Evolutionary conservation across 2,113 vertebrate genomes (phyloP), one percentile per base, ranked within the genome.

Genomic region (Pantherophis guttatus): DNA sequence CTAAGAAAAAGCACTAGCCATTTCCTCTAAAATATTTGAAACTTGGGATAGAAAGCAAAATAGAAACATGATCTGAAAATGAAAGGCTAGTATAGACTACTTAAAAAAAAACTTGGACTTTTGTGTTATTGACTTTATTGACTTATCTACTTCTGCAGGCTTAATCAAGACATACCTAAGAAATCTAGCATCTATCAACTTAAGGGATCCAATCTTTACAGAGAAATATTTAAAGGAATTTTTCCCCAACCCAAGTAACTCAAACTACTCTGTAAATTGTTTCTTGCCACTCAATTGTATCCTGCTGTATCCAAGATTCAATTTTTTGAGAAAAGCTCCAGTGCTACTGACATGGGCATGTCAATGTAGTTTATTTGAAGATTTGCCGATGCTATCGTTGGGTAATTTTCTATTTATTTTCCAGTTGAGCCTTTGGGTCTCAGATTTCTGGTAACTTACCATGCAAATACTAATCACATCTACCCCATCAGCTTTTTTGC

Each of bases 1-100:
- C 57, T 70, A n/a, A 92, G 12, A 65, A 17, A 17, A 89, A 57
- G 10, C 86, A 87, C 6, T 55, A 55, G 19, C n/a, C 12, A 55
- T 54, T 92, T 93, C 48, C 26, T 59, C 17, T 85, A 92, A 94
- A 93, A 86, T 15, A 6, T 23, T 54, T 52, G 86, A 90, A 94
- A 87, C 48, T 89, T 70, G 50, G 5, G 53, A 70, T 54, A 89
- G 91, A 95, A 89, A 81, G 39, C 26, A 93, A 95, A 96, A 93
- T 39, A 87, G 91, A 95, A 95, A 93, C n/a, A 70, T 23, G 5
- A 48, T 59, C 17, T 91, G 33, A 81, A 39, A 65, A 88, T 26
- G 11, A 91, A 23, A 92, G 12, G 5, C n/a, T 53, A 29, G 48
- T 21, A 39, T 33, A 65, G 8, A 21, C 50, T 52, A 65, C 26